Percentiles rank a stretch among this genome's conserved stretches.
These are phyloP conservation scores for Bubo blakistoni DNA, from an alignment of 2,113 vertebrate genomes.

Conservation along the genomic window DNA sequence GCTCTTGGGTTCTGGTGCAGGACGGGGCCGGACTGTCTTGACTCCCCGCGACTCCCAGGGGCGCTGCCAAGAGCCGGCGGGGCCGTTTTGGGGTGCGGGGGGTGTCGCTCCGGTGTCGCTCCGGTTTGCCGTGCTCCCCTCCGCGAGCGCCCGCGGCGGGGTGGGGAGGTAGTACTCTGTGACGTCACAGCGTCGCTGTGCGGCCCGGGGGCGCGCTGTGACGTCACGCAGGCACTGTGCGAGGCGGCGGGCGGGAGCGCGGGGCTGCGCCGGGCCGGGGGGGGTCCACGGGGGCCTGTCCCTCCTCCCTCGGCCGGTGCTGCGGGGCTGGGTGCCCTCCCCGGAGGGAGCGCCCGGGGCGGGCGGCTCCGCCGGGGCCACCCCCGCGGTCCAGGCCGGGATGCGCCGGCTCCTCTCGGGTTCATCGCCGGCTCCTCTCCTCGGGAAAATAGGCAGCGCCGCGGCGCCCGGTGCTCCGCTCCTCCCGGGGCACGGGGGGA, in stretches of 20 bases:
- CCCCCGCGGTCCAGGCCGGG: not conserved
- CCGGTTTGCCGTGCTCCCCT: not conserved
- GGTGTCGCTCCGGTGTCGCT: not conserved
- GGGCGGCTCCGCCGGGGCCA: not conserved
- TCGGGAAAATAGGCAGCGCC: not conserved
- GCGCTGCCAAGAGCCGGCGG: not conserved
- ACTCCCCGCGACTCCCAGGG: too few species aligned
- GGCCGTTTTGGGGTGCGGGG: not conserved
- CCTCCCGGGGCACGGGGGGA: not conserved
- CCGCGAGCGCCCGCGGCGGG: not conserved
- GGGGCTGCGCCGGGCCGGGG: not conserved
- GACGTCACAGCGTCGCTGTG: not conserved
- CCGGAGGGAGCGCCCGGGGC: not conserved
- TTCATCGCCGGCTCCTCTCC: not conserved
- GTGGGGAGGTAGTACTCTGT: not conserved
- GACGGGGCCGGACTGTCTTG: not conserved
- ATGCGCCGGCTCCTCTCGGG: not conserved
- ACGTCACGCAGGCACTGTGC: not conserved
- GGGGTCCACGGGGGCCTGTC: not conserved
- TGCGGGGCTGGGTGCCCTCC: too few species aligned
- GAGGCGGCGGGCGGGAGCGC: too few species aligned
- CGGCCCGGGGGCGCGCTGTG: not conserved
- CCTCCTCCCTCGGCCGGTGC: too few species aligned
- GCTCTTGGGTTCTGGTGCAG: accelerated
- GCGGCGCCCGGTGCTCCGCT: not conserved